Base-by-base conservation (phyloP, 2,113 vertebrate genomes). In the Semicossyphus pulcher region DNA sequence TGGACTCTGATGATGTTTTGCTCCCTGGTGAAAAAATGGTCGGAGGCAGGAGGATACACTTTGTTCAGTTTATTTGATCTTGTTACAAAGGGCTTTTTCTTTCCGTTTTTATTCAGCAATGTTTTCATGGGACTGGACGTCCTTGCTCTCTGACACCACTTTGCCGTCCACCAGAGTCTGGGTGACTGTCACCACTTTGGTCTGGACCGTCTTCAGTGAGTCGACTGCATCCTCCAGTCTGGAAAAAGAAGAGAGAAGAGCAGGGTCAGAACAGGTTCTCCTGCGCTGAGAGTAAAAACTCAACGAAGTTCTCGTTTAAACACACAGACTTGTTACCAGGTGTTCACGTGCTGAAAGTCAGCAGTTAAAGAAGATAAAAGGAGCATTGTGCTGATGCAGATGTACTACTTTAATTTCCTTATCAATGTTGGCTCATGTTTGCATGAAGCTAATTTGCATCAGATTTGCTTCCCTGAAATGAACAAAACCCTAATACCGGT, bases 121-220 rank as follows among this genome's bases (percentile, higher is more conserved):
- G 14, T 57, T 56, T 39, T 73, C 16, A 29, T 20, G 79, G 60
- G 80, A 66, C 52, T 89, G 34, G 32, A 91, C 6, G 1, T 84
- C 70, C 21, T 86, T 83, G 73, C 71, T 87, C 70, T 91, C 86
- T 31, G 89, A 83, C 71, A 92, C 89, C 47, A 92, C 11, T 81
- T 88, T 91, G 16, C 90, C 88, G 1, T 92, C 82, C 64, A 91
- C 88, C 47, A 93, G 15, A 7, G 81, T 90, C 80, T 92, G 87
- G 69, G 78, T 89, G 73, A 90, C 21, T 0, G 85, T 91, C 66
- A 90, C 57, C 47, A 91, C 80, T 74, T 88, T 73, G 28, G 81
- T 92, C 18, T 85, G 42, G 18, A 89, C 21, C 2, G 0, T 51
- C 64, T 62, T 81, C n/a, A n/a, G n/a, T 0, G 3, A 0, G 0